Conservation (phyloP, 2,113 vertebrate genomes). For the Saiga tatarica region DNA sequence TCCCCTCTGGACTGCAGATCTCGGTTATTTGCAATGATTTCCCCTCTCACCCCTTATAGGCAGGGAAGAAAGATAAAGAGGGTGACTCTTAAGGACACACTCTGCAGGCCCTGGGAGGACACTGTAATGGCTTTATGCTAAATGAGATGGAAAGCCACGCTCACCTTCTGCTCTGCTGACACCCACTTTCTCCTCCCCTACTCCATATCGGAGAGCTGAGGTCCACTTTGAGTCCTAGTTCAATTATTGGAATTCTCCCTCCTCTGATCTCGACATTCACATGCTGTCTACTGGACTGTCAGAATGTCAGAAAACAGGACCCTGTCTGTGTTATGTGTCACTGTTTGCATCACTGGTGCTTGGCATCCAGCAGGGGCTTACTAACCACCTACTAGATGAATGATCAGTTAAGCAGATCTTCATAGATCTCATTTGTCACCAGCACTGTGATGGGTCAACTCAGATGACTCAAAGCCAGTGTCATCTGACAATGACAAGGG, state of each 20-base stretch:
- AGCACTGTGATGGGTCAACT: background rate
- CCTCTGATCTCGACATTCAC: background rate
- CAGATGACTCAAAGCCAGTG: background rate
- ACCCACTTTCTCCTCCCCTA: background rate
- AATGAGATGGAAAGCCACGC: background rate
- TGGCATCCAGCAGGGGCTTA: background rate
- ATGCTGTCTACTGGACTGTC: background rate
- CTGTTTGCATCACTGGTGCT: background rate
- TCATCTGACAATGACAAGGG: background rate
- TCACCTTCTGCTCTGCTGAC: background rate
- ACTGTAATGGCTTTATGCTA: background rate
- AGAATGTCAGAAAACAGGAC: background rate
- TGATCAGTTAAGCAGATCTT: background rate
- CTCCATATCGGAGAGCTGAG: background rate
- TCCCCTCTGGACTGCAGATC: background rate
- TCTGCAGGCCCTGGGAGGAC: background rate
- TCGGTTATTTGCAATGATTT: background rate
- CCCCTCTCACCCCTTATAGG: background rate
- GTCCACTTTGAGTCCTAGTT: background rate
- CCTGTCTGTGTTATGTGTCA: background rate
- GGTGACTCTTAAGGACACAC: background rate
- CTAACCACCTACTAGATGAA: background rate
- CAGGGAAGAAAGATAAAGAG: background rate
- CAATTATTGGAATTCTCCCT: background rate
- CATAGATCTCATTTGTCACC: background rate